Conservation (phyloP, 2,113 vertebrate genomes). For the Pao palembangensis region DNA sequence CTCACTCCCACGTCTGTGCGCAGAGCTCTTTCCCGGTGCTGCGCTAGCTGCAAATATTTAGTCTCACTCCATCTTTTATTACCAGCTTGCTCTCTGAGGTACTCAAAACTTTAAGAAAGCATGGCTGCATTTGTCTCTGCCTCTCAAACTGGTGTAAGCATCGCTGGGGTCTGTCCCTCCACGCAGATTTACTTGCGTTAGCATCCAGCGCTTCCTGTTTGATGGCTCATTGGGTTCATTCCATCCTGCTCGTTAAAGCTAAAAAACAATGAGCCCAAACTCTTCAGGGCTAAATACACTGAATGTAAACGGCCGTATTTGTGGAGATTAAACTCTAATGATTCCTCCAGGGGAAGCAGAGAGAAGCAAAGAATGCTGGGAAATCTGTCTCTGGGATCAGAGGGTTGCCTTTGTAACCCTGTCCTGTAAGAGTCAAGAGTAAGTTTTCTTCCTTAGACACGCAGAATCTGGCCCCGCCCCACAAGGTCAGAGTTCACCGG, state of each 20-base stretch:
- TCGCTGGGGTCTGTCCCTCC: neutral
- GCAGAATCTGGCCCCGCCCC: constrained; percentile 4
- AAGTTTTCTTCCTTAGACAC: too few species aligned
- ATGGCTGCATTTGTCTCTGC: too few species aligned
- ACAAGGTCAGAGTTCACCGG: constrained; percentile 37
- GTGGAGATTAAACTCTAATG: constrained; percentile 63
- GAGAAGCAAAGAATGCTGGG: constrained; percentile 21
- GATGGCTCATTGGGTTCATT: constrained; percentile 30
- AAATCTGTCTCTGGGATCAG: constrained; percentile 16
- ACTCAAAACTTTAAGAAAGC: too few species aligned
- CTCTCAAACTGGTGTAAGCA: neutral
- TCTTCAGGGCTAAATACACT: constrained; percentile 44
- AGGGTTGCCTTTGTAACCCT: constrained; percentile 5
- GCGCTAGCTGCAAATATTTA: too few species aligned
- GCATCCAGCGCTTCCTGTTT: neutral
- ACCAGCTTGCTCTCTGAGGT: too few species aligned
- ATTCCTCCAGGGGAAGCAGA: constrained; percentile 38
- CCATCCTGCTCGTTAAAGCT: constrained; percentile 18
- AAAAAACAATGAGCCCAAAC: constrained; percentile 42
- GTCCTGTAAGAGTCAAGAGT: too few species aligned
- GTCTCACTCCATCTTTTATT: too few species aligned
- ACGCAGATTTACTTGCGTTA: neutral
- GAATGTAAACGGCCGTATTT: constrained; percentile 45
- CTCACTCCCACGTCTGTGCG: too few species aligned
- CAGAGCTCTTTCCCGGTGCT: too few species aligned